Evolutionary conservation across 37 sponge, comb jelly and placozoan genomes (phyloP), one percentile per base, ranked within the genome.

Genomic region (Beroe ovata): DNA sequence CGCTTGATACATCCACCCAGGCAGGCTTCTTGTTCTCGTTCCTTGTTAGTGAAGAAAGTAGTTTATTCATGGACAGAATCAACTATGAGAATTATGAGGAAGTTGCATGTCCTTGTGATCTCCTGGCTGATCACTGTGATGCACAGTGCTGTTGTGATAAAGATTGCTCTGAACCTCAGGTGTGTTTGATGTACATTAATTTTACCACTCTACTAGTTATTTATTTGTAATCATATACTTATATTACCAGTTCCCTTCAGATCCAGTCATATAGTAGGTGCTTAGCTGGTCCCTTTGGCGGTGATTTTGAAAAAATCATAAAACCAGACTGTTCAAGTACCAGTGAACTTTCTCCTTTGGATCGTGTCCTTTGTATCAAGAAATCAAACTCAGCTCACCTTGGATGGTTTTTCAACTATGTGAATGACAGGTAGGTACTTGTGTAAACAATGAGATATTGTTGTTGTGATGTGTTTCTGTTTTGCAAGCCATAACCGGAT

Each of bases 341-440:
- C 69, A 66, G 35, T 6, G 34, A 66, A 6, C 36, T 66, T 8
- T 66, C 69, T 14, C 69, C 69, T 18, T 66, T 25, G 69, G 69
- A 66, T 8, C 69, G 69, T 14, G 69, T 30, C 2, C 30, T 66
- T 34, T 66, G 69, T 32, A 66, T 66, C 32, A 66, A 66, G 36
- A 66, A 25, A 29, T 66, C 69, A 25, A 66, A 66, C 35, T 66
- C 69, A 29, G 69, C 69, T 34, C 30, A 29, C 16, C 35, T 66
- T 18, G 69, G 69, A 25, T 34, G 32, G 34, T 66, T 34, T 30
- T 66, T 66, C 69, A 66, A 66, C 36, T 66, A 29, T 66, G 69
- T 66, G 36, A 66, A 66, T 30, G 0, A 1, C 2, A 66, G 69
- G 69, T 66, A 19, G 8, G 36, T 66, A n/a, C n/a, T n/a, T n/a